Conservation (phyloP, 2,888 invertebrate species). For the Scaptomyza flava region DNA sequence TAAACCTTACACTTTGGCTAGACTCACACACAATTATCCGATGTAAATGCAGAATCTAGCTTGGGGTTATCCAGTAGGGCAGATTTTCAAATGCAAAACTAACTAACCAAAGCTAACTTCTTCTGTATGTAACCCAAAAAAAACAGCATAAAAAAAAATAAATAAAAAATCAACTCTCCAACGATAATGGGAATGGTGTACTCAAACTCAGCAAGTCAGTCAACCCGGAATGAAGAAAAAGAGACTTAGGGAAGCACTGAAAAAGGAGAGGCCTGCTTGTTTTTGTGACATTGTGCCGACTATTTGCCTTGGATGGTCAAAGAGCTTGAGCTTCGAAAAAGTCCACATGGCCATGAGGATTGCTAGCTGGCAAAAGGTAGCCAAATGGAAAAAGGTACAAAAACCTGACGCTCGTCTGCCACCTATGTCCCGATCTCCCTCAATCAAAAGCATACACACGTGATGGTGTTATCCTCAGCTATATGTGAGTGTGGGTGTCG, state of each 20-base stretch:
- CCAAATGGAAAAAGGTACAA: constrained; percentile 33
- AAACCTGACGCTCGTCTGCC: constrained; percentile 43
- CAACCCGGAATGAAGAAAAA: constrained; percentile 33
- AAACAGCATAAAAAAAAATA: constrained; percentile 21
- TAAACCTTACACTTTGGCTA: too few relatives aligned
- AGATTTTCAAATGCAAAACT: too few relatives aligned
- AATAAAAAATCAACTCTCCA: too few relatives aligned
- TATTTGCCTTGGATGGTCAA: constrained; percentile 73
- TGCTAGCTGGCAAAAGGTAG: constrained; percentile 11
- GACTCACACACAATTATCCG: too few relatives aligned
- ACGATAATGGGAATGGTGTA: constrained; percentile 47
- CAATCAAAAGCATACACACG: constrained; percentile 12
- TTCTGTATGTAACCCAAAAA: too few relatives aligned
- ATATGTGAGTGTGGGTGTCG: constrained; percentile 35
- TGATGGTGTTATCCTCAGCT: constrained; percentile 33
- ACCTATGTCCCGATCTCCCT: neutral
- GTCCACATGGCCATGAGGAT: constrained; percentile 49
- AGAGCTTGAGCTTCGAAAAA: constrained; percentile 60
- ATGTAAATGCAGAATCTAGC: too few relatives aligned
- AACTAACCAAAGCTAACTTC: too few relatives aligned
- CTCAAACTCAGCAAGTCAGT: constrained; percentile 70
- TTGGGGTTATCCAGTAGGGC: too few relatives aligned
- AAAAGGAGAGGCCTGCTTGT: constrained; percentile 48
- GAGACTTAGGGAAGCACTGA: constrained; percentile 9
- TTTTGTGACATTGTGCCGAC: constrained; percentile 69